Percentiles rank a stretch among this genome's conserved stretches.
Conservation (phyloP, 2,113 vertebrate genomes). For the Gymnogyps californianus region DNA sequence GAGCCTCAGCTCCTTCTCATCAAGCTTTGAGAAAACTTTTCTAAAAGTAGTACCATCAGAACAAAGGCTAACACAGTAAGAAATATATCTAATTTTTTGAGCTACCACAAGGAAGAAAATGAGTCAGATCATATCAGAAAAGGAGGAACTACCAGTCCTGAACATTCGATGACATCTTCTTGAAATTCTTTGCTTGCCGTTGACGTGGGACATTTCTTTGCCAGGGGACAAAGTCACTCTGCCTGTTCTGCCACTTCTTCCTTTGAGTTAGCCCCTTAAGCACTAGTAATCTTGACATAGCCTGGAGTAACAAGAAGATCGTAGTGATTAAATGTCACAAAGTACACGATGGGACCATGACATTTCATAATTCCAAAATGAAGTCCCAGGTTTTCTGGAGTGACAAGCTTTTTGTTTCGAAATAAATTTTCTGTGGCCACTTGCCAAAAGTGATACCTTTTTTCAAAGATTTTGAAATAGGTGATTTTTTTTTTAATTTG, state of each 20-base stretch:
- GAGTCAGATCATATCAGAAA: background rate
- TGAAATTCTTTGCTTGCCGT: background rate
- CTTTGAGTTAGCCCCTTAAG: background rate
- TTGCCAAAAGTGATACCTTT: background rate
- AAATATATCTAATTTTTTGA: background rate
- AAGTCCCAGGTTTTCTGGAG: background rate
- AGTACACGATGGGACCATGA: background rate
- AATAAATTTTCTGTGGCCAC: background rate
- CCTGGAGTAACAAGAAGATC: background rate
- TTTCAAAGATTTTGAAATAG: background rate
- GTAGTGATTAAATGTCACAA: background rate
- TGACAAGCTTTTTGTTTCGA: background rate
- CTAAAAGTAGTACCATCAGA: background rate
- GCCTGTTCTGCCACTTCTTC: background rate
- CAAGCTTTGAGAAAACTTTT: background rate
- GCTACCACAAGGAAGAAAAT: background rate
- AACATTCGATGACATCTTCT: background rate
- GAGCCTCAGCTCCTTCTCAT: background rate
- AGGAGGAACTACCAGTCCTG: background rate
- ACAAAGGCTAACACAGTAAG: background rate
- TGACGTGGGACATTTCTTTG: background rate
- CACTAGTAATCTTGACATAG: background rate
- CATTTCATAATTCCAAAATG: background rate
- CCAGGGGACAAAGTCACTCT: background rate
- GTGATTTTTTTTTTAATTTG: background rate